Conservation (phyloP, 35 echinoderm and acorn worm species). For the Ophioderma brevispina region DNA sequence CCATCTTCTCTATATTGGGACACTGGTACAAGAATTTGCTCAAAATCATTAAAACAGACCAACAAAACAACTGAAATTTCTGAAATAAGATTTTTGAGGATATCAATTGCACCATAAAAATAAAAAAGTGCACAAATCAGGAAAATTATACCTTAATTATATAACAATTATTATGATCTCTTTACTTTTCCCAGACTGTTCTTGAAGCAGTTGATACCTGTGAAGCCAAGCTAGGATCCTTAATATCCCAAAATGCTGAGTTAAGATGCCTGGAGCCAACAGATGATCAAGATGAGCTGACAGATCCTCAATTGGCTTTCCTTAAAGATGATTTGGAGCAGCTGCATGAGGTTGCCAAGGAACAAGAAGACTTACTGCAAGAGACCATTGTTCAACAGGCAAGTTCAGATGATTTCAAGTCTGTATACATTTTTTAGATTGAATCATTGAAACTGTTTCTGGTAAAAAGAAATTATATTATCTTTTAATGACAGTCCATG, state of each 20-base stretch:
- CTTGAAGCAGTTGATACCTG: slow-evolving; percentile 38
- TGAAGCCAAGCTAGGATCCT: slow-evolving; percentile 21
- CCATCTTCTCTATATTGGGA: no score
- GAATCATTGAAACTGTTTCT: no score
- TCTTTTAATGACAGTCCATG: no score
- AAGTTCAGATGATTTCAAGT: not conserved
- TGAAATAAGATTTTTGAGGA: no score
- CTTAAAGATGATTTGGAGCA: slow-evolving; percentile 54
- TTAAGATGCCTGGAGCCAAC: not conserved
- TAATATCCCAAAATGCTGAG: not conserved
- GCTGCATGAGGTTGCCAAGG: slow-evolving; percentile 60
- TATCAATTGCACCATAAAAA: no score
- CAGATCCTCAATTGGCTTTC: slow-evolving; percentile 49
- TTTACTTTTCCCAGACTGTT: slow-evolving; percentile 63
- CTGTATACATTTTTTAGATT: not conserved
- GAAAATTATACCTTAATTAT: not conserved
- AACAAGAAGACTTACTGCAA: slow-evolving; percentile 67
- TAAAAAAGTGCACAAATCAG: no score
- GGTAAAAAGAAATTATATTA: no score
- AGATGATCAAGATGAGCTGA: not conserved
- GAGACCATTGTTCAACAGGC: slow-evolving; percentile 79
- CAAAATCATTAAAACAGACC: no score
- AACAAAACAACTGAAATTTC: no score
- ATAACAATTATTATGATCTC: not conserved
- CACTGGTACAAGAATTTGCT: no score